These are phyloP conservation scores for Ceryle rudis DNA, from an alignment of 2,797 vertebrate species.

Conservation along the genomic window DNA sequence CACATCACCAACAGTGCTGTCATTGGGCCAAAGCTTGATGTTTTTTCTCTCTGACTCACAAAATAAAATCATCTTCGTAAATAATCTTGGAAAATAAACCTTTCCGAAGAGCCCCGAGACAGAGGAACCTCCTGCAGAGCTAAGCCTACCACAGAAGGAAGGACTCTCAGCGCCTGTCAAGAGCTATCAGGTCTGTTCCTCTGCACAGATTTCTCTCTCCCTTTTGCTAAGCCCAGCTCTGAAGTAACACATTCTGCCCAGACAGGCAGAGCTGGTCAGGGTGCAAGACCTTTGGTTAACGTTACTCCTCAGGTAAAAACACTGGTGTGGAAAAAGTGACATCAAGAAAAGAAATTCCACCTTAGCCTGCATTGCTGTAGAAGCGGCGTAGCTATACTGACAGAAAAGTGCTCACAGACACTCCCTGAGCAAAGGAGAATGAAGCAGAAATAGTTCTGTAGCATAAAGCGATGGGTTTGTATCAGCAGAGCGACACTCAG, in stretches of 20 bases:
- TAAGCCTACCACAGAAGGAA: not conserved
- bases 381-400: not conserved
- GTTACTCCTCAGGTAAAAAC: not conserved
- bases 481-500: not conserved
- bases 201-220: not conserved
- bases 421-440: not conserved
- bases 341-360: not conserved
- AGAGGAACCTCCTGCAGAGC: not conserved
- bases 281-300: not conserved
- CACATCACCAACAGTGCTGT: not conserved
- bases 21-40: not conserved
- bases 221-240: not conserved
- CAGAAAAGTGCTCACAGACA: not conserved
- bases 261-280: not conserved
- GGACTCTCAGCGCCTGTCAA: rapidly evolving
- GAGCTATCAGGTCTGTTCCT: not conserved
- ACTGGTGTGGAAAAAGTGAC: not conserved
- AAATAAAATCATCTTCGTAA: slow-evolving; percentile 41
- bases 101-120: not conserved
- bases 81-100: slow-evolving; percentile 20
- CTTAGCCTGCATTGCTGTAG: not conserved
- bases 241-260: not conserved
- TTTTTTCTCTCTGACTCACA: slow-evolving; percentile 2
- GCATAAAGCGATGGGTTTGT: not conserved
- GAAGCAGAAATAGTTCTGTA: not conserved